These are phyloP conservation scores for Drosophila fuyamai DNA, from an alignment of 1,140 invertebrate species.

Conservation along the genomic window DNA sequence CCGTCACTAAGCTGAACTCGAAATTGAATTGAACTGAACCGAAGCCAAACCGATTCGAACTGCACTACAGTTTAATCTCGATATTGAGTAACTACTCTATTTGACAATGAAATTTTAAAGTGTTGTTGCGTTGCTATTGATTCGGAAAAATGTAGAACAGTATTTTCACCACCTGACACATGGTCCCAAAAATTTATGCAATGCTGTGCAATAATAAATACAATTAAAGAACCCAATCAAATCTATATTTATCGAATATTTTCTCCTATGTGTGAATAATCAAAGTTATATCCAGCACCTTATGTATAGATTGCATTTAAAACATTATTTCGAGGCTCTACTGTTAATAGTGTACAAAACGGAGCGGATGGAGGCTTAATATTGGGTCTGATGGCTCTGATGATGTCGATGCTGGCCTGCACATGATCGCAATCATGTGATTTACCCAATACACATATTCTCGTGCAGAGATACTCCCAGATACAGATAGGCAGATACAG, in stretches of 20 bases:
- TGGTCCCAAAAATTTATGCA: too few species aligned
- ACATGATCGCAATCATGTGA: constrained; percentile 78
- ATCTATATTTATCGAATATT: too few species aligned
- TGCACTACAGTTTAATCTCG: constrained; percentile 12
- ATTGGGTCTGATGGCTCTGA: constrained; percentile 18
- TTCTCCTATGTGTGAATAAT: too few species aligned
- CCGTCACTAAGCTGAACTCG: constrained; percentile 54
- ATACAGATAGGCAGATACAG: constrained; percentile 5
- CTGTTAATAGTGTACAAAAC: constrained; percentile 13
- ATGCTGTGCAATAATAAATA: too few species aligned
- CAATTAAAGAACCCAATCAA: too few species aligned
- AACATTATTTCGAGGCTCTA: not conserved
- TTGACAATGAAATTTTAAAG: not conserved
- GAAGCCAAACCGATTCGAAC: constrained; percentile 10
- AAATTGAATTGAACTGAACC: constrained; percentile 57
- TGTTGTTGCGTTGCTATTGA: too few species aligned
- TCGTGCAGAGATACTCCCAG: constrained; percentile 5
- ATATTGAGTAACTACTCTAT: not conserved
- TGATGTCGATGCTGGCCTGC: constrained; percentile 23
- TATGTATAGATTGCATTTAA: too few species aligned
- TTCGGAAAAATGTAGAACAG: too few species aligned
- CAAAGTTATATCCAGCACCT: too few species aligned
- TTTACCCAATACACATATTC: constrained; percentile 34
- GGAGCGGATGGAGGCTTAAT: constrained; percentile 26
- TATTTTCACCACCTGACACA: too few species aligned